Percentiles rank a stretch among this genome's conserved stretches.
Evolutionary conservation across 1,140 invertebrate species (phyloP).

Genomic region (Phthorimaea operculella): DNA sequence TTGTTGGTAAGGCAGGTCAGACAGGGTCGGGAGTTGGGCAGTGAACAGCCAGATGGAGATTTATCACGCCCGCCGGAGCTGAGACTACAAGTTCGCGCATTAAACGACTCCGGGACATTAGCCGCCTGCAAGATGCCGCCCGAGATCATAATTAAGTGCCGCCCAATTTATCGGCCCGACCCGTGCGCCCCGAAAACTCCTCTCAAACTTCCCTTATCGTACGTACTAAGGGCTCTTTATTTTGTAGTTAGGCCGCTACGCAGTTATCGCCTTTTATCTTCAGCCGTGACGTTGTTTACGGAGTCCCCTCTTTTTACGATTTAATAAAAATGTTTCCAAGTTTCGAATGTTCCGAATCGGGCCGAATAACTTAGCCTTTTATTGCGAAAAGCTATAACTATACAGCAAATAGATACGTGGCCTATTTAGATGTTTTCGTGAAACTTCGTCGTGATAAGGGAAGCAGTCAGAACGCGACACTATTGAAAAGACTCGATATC

Average conservation of each 20-base stretch:
- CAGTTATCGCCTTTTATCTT: constrained; percentile 58
- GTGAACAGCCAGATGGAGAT: constrained; percentile 42
- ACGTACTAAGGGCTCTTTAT: constrained; percentile 61
- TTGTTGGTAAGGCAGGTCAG: constrained; percentile 11
- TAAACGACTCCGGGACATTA: constrained; percentile 65
- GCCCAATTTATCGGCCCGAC: constrained; percentile 65
- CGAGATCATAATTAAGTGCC: constrained; percentile 68
- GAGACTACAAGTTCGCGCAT: constrained; percentile 65
- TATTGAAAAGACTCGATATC: constrained; percentile 27
- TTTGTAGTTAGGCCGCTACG: constrained; percentile 55
- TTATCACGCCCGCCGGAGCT: constrained; percentile 62
- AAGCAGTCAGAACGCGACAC: background rate
- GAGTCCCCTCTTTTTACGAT: constrained; percentile 4
- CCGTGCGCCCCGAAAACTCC: constrained; percentile 56
- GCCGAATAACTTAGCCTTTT: background rate
- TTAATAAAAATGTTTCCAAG: constrained; percentile 9
- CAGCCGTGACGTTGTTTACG: constrained; percentile 16
- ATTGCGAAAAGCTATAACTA: background rate
- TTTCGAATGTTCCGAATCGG: background rate
- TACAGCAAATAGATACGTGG: background rate
- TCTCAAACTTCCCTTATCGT: constrained; percentile 65
- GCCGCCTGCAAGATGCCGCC: constrained; percentile 65
- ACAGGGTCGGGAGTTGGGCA: constrained; percentile 19
- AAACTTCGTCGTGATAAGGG: background rate
- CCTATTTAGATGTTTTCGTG: constrained; percentile 1